Percentiles rank a stretch among this genome's conserved stretches.
phyloP scores from a whole-genome alignment of 1,140 invertebrate species.

The Anoplophora glabripennis region DNA sequence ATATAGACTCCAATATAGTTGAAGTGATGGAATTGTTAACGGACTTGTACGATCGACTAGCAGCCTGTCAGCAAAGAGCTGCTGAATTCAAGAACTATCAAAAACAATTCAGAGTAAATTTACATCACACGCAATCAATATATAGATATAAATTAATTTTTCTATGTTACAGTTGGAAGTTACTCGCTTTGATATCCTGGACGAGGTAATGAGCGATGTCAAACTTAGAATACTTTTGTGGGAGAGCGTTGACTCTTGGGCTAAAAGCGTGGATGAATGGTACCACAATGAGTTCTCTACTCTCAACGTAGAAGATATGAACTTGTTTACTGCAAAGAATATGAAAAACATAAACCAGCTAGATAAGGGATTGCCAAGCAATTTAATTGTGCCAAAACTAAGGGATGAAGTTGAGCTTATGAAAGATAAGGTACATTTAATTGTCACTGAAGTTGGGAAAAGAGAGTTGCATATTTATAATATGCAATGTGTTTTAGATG shows the following conservation, averaged over 20 bases:
- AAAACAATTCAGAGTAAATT: conserved; percentile 64
- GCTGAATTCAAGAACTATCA: conserved; percentile 68
- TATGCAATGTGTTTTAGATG: conserved; percentile 51
- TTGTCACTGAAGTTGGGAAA: too few relatives aligned
- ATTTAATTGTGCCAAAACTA: conserved; percentile 70
- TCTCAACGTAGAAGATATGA: conserved; percentile 70
- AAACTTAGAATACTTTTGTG: conserved; percentile 75
- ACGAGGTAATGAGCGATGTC: conserved; percentile 73
- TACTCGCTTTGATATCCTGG: conserved; percentile 74
- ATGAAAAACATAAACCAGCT: conserved; percentile 71
- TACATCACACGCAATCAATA: background rate
- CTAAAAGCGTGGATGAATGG: conserved; percentile 59
- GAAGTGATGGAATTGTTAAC: conserved; percentile 62
- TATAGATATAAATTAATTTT: background rate
- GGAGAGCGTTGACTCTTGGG: conserved; percentile 73
- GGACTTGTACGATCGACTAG: conserved; percentile 60
- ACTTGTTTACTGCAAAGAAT: conserved; percentile 61
- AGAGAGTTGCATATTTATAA: background rate
- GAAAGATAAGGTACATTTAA: conserved; percentile 62
- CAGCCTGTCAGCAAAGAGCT: conserved; percentile 59
- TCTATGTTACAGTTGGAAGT: conserved; percentile 63
- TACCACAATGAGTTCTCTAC: conserved; percentile 63
- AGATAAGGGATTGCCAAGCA: conserved; percentile 73
- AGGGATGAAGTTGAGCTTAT: conserved; percentile 74
- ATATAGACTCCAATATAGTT: conserved; percentile 64